These are phyloP conservation scores for Diorhabda sublineata DNA, from an alignment of 1,140 invertebrate species.

Conservation along the genomic window DNA sequence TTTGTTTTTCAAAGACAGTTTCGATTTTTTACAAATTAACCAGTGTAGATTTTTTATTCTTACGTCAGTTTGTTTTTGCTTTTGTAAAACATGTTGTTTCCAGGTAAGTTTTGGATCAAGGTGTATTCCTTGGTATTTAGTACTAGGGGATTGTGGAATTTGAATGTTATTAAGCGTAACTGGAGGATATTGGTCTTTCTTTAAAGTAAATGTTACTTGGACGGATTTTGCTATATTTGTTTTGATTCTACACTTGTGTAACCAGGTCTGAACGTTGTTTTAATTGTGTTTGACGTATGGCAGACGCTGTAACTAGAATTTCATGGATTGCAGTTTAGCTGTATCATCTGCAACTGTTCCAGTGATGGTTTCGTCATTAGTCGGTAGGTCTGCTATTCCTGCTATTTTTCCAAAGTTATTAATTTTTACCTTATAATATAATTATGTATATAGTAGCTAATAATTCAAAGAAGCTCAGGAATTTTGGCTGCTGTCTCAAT, in stretches of 20 bases:
- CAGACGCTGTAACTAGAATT: not conserved
- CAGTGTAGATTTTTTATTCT: not conserved
- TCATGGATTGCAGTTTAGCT: no score
- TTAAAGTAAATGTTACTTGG: not conserved
- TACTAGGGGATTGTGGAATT: not conserved
- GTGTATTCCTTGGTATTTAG: not conserved
- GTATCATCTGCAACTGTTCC: no score
- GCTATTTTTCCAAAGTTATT: no score
- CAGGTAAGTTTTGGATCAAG: no score
- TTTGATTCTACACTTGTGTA: not conserved
- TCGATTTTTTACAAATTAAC: no score
- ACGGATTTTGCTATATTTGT: not conserved
- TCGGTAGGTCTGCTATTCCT: no score
- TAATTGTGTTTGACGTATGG: not conserved
- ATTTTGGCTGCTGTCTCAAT: no score
- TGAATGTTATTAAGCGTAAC: not conserved
- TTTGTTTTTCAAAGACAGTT: no score
- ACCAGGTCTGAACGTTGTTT: not conserved
- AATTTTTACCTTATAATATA: no score
- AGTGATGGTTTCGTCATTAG: no score
- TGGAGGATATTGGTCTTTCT: not conserved
- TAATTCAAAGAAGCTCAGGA: no score
- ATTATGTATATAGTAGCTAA: no score
- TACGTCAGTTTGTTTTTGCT: not conserved
- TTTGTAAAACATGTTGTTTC: not conserved